phyloP scores from a whole-genome alignment of 1,140 invertebrate genomes.

The Radopholus similis region DNA sequence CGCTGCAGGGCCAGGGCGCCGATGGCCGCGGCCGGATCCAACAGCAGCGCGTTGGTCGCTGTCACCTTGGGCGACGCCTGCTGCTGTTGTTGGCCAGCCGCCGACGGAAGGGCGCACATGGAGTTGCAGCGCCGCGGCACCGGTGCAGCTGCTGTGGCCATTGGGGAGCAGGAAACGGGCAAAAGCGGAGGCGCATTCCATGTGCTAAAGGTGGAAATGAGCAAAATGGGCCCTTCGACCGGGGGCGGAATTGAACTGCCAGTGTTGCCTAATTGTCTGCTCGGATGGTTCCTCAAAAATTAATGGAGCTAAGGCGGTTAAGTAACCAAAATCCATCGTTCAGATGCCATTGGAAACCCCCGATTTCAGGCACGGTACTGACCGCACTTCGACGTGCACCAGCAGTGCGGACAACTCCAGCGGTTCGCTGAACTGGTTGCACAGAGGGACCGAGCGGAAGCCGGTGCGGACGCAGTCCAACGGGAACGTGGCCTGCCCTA shows the following conservation, averaged over 20 bases:
- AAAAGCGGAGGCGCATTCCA: too few species aligned
- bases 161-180: too few species aligned
- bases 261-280: too few species aligned
- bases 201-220: background rate
- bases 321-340: background rate
- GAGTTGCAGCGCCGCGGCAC: background rate
- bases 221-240: background rate
- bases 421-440: conserved; percentile 86
- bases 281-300: too few species aligned
- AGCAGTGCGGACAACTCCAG: conserved; percentile 84
- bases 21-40: background rate
- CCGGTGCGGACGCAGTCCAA: conserved; percentile 68
- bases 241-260: background rate
- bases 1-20: background rate
- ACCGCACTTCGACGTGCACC: conserved; percentile 63
- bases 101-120: background rate
- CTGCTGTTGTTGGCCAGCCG: background rate
- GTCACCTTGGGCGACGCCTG: background rate
- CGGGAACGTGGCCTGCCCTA: conserved; percentile 91
- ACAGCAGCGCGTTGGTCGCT: background rate
- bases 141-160: too few species aligned
- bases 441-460: conserved; percentile 82
- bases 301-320: too few species aligned
- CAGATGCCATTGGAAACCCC: background rate
- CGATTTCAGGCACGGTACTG: background rate